Base-by-base conservation (phyloP, 2,797 vertebrate genomes). In the Diplodus sargus region DNA sequence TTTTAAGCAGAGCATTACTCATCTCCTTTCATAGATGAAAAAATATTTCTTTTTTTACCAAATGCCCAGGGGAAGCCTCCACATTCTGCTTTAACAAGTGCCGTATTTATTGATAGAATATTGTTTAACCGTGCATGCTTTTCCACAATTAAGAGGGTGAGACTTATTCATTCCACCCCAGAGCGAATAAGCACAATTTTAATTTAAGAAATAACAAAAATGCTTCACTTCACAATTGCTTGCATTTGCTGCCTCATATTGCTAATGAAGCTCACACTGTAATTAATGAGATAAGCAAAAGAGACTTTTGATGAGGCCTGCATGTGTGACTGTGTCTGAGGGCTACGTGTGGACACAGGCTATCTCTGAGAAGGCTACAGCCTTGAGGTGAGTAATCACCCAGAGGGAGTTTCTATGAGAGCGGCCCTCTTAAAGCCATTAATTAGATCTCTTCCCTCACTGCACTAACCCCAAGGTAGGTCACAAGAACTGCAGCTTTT, bases 241-340 rank as follows among this genome's bases (percentile, higher is more conserved):
- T 93, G 92, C 90, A 92, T 93, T 94, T 87, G 69, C 87, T 90
- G 91, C 86, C 90, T 95, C 93, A 92, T 90, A 91, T 91, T 91
- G 90, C 93, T 96, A 96, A 97, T 95, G 94, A 96, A 95, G 90
- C 94, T 94, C 94, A 93, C 90, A 89, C 83, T 91, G 92, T 94
- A 96, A 97, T 94, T 96, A 96, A 97, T 95, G 92, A 93, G 95
- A 96, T 96, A 94, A 96, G 92, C 93, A 92, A 92, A 91, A 92
- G 88, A 90, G 92, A 91, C 79, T 83, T 95, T 85, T 91, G 94
- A 94, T 91, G 90, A 93, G 85, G 90, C 78, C 52, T 76, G 77
- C 83, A 68, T 88, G 82, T 79, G 82, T 85, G 76, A 79, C 65
- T 82, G 54, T 81, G 80, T 85, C 80, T 73, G 22, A 82, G 63